Evolutionary conservation across 2,797 vertebrate genomes (phyloP).

Genomic region (Scolopax rusticola): DNA sequence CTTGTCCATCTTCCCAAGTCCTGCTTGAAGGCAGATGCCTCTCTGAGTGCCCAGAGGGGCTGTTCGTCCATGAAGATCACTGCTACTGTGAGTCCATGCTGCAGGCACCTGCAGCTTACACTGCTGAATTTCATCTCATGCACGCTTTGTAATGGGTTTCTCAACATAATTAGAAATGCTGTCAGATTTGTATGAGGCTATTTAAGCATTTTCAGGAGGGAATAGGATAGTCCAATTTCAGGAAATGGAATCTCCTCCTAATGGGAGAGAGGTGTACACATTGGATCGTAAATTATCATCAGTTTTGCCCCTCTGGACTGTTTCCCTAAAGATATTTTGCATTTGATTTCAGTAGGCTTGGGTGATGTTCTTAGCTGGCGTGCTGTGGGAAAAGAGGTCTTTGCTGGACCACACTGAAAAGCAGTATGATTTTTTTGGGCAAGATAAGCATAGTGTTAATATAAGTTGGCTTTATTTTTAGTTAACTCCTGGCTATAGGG

Average conservation of each 20-base stretch:
- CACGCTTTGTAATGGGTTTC: rapidly evolving
- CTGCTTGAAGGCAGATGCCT: slow-evolving; percentile 84
- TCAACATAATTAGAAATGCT: not conserved
- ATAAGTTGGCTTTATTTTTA: not conserved
- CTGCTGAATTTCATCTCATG: rapidly evolving
- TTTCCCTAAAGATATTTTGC: not conserved
- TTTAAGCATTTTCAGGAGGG: not conserved
- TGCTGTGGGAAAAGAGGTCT: not conserved
- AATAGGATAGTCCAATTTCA: not conserved
- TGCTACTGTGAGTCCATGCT: slow-evolving; percentile 82
- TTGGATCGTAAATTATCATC: not conserved
- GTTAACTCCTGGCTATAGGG: not conserved
- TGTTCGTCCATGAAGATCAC: slow-evolving; percentile 72
- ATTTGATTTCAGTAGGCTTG: not conserved
- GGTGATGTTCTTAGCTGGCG: not conserved
- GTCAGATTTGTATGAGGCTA: not conserved
- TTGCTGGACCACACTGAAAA: not conserved
- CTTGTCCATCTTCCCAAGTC: slow-evolving; percentile 74
- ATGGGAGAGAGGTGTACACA: not conserved
- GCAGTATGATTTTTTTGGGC: not conserved
- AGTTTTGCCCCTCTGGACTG: not conserved
- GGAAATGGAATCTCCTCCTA: not conserved
- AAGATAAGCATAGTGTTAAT: not conserved
- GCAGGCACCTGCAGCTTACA: not conserved
- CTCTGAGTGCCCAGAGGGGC: slow-evolving; percentile 81